Conservation (phyloP, 1,140 invertebrate genomes). For the Phymastichus coffea region DNA sequence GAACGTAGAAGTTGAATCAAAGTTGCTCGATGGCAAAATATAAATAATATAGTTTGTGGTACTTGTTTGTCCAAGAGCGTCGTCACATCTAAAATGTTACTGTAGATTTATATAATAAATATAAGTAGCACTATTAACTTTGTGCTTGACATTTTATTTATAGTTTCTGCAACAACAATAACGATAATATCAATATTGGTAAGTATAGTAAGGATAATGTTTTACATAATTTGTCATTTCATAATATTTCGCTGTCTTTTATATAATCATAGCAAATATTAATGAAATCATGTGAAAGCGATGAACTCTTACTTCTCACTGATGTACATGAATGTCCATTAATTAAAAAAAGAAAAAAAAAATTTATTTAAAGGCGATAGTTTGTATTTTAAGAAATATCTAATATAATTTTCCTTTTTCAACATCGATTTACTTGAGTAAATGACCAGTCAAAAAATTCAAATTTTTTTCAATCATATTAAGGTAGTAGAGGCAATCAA, state of each 20-base stretch:
- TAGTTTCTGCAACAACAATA: conserved; percentile 13
- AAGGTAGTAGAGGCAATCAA: no score
- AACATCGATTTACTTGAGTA: no score
- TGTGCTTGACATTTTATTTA: conserved; percentile 21
- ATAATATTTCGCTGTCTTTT: conserved; percentile 5
- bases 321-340: conserved; percentile 4
- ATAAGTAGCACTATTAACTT: conserved; percentile 18
- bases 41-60: neutral
- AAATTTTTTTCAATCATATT: no score
- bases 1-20: conserved; percentile 20
- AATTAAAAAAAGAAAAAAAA: conserved; percentile 13
- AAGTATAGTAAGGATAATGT: conserved; percentile 10
- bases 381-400: conserved; percentile 19
- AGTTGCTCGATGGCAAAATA: conserved; percentile 12
- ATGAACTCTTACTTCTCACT: no score
- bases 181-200: conserved; percentile 10
- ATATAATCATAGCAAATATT: neutral
- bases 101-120: conserved; percentile 13
- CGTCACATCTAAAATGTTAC: conserved; percentile 17
- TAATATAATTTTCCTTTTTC: no score
- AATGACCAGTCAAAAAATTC: no score
- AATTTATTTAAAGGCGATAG: conserved; percentile 11
- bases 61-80: conserved; percentile 11
- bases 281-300: conserved; percentile 6
- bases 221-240: conserved; percentile 12